Evolutionary conservation across 2,113 vertebrate species (phyloP), one percentile per base, ranked within the genome.

Genomic region (Scatophagus argus): DNA sequence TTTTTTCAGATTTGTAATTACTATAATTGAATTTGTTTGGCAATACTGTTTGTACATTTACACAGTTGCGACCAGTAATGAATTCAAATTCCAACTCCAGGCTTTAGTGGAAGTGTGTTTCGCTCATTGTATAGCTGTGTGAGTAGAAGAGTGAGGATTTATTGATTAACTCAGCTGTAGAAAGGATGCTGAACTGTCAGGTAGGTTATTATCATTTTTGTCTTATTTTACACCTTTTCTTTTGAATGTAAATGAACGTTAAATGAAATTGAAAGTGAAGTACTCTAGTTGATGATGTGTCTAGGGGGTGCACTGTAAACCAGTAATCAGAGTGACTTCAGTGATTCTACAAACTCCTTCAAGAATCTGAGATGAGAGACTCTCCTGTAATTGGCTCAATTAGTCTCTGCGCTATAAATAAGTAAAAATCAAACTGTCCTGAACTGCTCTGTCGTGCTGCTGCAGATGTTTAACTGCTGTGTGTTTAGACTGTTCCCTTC

Each of bases 361-460:
- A 59, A 86, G 64, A 74, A 74, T 60, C 27, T 12, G 39, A 72
- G 56, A 83, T 46, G 39, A 82, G 14, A 70, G 82, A 67, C 31
- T 67, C 67, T 71, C 19, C 51, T 66, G 21, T 76, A 79, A 85
- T 86, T 83, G 70, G 67, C 34, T 43, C 47, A 82, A 80, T 84
- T 82, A 74, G 52, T 70, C 38, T 83, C 39, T 25, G 23, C 39
- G 61, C 74, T 81, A 67, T 85, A 83, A 62, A 84, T 86, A 73
- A 73, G 55, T 67, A 32, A 56, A 41, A 62, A 10, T 76, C 34
- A 34, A 54, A 41, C 44, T 32, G 61, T 49, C 23, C 16, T 34
- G 34, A 44, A 39, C 41, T 36, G 17, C 46, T 66, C 43, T 39
- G 16, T 73, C 25, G n/a, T 31, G 39, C 6, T 62, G 55, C 9